Evolutionary conservation across 1,140 invertebrate genomes (phyloP).

Genomic region (Triops cancriformis): DNA sequence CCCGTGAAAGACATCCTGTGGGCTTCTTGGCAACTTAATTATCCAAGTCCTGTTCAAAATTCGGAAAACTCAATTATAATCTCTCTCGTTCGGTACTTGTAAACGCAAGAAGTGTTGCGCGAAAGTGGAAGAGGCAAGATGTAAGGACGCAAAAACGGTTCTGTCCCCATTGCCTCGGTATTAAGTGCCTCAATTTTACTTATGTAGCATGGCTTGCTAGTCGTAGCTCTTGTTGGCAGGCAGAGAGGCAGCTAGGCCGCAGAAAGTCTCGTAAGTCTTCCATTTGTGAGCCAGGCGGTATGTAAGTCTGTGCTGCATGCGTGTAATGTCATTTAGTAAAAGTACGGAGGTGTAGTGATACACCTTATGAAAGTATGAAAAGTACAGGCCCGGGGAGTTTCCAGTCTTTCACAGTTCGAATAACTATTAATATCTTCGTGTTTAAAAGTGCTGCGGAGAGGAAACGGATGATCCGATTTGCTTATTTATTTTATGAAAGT

Average conservation of each 20-base stretch:
- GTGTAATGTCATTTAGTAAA: background rate
- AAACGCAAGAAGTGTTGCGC: background rate
- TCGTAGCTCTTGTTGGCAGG: background rate
- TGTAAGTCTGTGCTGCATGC: background rate
- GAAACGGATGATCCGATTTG: too few relatives aligned
- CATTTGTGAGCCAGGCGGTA: background rate
- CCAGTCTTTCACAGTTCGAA: conserved; percentile 1
- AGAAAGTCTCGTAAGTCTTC: background rate
- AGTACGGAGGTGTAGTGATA: background rate
- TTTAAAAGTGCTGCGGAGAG: too few relatives aligned
- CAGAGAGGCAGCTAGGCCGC: background rate
- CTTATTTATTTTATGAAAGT: too few relatives aligned
- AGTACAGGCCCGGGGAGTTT: background rate
- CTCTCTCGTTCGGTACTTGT: background rate
- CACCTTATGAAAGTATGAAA: background rate
- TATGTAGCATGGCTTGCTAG: background rate
- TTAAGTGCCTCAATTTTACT: background rate
- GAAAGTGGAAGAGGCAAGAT: background rate
- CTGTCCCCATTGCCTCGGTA: background rate
- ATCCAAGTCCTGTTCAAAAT: background rate
- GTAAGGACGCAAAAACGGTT: background rate
- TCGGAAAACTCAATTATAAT: background rate
- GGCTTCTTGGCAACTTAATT: too few relatives aligned
- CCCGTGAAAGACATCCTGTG: too few relatives aligned
- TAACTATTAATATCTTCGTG: background rate